Percentiles rank a stretch among this genome's conserved stretches.
Evolutionary conservation across 1,140 invertebrate genomes (phyloP).

Genomic region (Thalassaphorura encarpata): DNA sequence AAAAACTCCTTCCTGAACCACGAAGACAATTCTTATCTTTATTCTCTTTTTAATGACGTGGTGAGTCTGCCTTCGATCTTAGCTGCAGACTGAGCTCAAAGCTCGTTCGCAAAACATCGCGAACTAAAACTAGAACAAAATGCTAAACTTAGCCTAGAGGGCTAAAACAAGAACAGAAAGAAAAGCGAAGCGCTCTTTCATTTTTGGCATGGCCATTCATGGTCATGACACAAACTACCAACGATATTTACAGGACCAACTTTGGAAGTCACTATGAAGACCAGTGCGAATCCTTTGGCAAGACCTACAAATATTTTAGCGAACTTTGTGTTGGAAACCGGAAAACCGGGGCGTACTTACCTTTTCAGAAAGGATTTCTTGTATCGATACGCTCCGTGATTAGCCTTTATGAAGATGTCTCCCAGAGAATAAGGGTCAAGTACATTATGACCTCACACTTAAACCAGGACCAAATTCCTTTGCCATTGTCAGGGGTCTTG

Average conservation of each 20-base stretch:
- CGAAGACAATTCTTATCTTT: too few species aligned
- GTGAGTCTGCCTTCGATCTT: too few species aligned
- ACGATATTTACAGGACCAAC: background rate
- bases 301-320: background rate
- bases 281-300: background rate
- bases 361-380: constrained; percentile 3
- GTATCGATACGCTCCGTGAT: background rate
- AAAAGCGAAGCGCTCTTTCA: too few species aligned
- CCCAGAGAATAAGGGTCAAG: background rate
- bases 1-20: too few species aligned
- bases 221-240: too few species aligned
- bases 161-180: too few species aligned
- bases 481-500: background rate
- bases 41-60: too few species aligned
- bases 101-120: too few species aligned
- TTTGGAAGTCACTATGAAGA: background rate
- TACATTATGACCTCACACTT: background rate
- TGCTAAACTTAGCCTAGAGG: too few species aligned
- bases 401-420: background rate
- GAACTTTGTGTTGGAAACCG: background rate
- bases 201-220: too few species aligned
- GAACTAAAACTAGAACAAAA: too few species aligned
- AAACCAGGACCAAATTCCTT: constrained; percentile 6
- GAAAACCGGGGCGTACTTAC: background rate
- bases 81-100: too few species aligned